Evolutionary conservation across 2,888 invertebrate genomes (phyloP).

Genomic region (Stramonita haemastoma): DNA sequence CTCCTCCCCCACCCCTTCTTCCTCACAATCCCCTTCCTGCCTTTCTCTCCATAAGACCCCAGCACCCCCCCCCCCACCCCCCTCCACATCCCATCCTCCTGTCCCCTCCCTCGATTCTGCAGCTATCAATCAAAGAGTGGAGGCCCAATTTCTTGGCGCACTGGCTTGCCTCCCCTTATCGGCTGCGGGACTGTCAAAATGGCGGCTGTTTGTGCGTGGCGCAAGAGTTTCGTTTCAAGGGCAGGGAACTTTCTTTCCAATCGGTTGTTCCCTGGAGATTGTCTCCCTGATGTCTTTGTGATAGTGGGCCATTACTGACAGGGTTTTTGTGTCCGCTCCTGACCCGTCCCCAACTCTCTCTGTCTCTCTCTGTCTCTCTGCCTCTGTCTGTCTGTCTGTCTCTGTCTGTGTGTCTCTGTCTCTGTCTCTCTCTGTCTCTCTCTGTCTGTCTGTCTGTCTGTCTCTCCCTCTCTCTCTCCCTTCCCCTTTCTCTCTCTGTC

Average conservation of each 20-base stretch:
- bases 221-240: constrained; percentile 38
- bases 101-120: neutral
- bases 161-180: constrained; percentile 31
- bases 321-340: constrained; percentile 6
- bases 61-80: neutral
- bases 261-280: constrained; percentile 23
- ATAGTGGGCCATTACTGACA: constrained; percentile 27
- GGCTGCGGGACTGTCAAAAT: constrained; percentile 36
- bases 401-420: neutral
- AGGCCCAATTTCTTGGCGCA: constrained; percentile 35
- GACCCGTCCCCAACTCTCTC: neutral
- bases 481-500: neutral
- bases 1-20: neutral
- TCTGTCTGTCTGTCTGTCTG: neutral
- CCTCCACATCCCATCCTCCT: neutral
- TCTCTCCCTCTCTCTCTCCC: neutral
- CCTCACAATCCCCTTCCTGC: too few species aligned
- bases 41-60: too few species aligned
- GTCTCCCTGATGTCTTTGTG: constrained; percentile 34
- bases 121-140: constrained; percentile 25
- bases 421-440: neutral
- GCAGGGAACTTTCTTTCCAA: constrained; percentile 24
- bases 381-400: neutral
- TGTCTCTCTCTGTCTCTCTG: neutral
- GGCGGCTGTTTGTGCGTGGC: constrained; percentile 34